phyloP scores from a whole-genome alignment of 2,888 invertebrate genomes.

The Hirtodrosophila histrioides region DNA sequence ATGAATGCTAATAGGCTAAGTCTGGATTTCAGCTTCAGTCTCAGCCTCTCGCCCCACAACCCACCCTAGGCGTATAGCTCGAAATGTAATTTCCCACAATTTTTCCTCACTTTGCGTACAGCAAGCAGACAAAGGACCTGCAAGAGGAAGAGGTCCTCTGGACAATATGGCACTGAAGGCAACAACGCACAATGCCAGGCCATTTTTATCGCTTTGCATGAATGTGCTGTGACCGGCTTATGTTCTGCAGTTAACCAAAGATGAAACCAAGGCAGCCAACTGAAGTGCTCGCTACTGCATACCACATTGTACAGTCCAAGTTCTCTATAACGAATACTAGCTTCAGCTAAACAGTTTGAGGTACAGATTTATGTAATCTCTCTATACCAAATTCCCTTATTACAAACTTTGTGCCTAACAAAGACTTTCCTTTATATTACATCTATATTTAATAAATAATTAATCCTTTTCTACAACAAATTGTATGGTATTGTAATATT shows the following conservation, averaged over 20 bases:
- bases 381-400: too few relatives aligned
- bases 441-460: too few relatives aligned
- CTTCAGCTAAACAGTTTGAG: too few relatives aligned
- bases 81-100: slow-evolving; percentile 80
- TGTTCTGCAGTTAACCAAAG: slow-evolving; percentile 76
- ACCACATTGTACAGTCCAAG: too few relatives aligned
- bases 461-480: too few relatives aligned
- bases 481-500: too few relatives aligned
- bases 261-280: slow-evolving; percentile 33
- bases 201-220: slow-evolving; percentile 79
- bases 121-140: slow-evolving; percentile 58
- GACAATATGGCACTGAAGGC: slow-evolving; percentile 63
- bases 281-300: slow-evolving; percentile 32
- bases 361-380: too few relatives aligned
- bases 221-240: slow-evolving; percentile 64
- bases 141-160: slow-evolving; percentile 36
- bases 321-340: too few relatives aligned
- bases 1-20: slow-evolving; percentile 81
- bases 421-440: too few relatives aligned
- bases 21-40: slow-evolving; percentile 67
- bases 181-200: slow-evolving; percentile 62
- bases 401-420: too few relatives aligned
- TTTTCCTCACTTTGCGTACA: slow-evolving; percentile 79
- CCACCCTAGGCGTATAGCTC: slow-evolving; percentile 43
- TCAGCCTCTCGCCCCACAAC: background rate